These are phyloP conservation scores for Glaucidium brasilianum DNA, from an alignment of 2,113 vertebrate species.

Conservation along the genomic window DNA sequence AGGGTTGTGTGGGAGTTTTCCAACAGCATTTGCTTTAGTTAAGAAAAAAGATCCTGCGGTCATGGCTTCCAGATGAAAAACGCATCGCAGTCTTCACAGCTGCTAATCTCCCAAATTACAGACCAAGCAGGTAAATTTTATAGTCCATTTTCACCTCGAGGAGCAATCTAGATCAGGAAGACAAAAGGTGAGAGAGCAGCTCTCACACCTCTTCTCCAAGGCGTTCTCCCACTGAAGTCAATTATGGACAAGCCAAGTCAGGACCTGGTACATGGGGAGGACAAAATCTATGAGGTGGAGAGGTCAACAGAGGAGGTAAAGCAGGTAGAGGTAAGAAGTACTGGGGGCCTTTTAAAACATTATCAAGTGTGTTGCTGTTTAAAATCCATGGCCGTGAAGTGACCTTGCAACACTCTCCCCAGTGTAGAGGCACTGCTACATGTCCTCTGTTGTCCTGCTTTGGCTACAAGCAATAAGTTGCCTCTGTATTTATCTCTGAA, in stretches of 20 bases:
- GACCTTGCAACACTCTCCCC: background rate
- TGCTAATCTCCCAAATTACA: background rate
- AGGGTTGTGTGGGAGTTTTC: background rate
- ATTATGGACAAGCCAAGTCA: accelerated
- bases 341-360: background rate
- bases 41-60: background rate
- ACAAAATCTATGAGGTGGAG: background rate
- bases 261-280: background rate
- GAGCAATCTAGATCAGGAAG: background rate
- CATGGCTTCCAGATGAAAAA: background rate
- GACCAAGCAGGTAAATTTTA: background rate
- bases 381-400: background rate
- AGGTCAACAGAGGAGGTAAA: background rate
- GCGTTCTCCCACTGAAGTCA: background rate
- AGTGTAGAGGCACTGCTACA: background rate
- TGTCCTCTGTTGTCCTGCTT: background rate
- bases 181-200: background rate
- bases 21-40: background rate
- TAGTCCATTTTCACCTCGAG: background rate
- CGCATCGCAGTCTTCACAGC: background rate
- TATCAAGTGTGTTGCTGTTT: background rate
- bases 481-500: background rate
- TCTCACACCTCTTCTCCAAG: accelerated
- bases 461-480: background rate
- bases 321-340: background rate